Evolutionary conservation across 2,797 vertebrate species (phyloP).

Genomic region (Eremophila alpestris): DNA sequence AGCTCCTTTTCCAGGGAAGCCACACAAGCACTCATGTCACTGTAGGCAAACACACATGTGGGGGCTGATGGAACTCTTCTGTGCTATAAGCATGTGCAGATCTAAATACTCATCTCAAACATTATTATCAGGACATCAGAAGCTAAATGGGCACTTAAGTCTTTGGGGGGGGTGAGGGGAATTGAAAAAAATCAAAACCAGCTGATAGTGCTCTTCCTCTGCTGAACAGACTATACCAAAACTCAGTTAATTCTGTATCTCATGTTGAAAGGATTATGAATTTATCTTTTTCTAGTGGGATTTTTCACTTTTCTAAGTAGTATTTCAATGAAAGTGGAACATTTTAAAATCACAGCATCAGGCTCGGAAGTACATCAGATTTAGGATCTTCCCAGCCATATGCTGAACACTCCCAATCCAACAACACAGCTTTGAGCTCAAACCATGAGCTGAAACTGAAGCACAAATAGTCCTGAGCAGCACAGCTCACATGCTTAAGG

Average conservation of each 20-base stretch:
- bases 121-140: neutral
- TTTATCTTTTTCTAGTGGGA: neutral
- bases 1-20: neutral
- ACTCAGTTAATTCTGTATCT: neutral
- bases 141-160: neutral
- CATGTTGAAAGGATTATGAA: neutral
- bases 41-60: accelerated
- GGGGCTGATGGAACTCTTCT: neutral
- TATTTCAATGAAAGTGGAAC: neutral
- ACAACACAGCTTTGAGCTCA: neutral
- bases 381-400: neutral
- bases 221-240: neutral
- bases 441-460: neutral
- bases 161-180: accelerated
- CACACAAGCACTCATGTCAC: neutral
- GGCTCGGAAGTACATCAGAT: neutral
- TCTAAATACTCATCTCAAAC: neutral
- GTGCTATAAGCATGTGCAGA: neutral
- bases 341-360: neutral
- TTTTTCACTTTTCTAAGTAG: neutral
- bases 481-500: neutral
- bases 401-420: neutral
- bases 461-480: neutral
- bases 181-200: neutral
- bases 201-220: neutral